These are phyloP conservation scores for Aphaenogaster floridana DNA, from an alignment of 1,140 invertebrate species.

Conservation along the genomic window DNA sequence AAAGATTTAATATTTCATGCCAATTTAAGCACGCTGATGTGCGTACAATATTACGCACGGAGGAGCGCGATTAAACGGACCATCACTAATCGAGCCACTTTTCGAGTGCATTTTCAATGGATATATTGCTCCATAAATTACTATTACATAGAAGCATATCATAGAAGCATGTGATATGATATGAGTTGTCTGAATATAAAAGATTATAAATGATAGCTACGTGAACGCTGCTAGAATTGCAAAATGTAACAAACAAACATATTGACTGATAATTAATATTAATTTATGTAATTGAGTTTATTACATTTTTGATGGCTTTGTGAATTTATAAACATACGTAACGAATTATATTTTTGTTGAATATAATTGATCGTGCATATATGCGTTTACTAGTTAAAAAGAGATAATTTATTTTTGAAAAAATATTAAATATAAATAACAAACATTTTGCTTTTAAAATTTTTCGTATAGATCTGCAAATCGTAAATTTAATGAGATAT, in stretches of 20 bases:
- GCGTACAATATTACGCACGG: slow-evolving; percentile 41
- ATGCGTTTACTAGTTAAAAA: neutral
- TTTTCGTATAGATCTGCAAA: neutral
- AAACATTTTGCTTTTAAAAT: neutral
- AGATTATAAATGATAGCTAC: slow-evolving; percentile 5
- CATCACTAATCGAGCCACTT: slow-evolving; percentile 52
- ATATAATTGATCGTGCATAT: neutral
- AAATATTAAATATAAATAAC: neutral
- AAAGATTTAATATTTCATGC: slow-evolving; percentile 61
- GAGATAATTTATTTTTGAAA: neutral
- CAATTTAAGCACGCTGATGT: slow-evolving; percentile 55
- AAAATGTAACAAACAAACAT: neutral
- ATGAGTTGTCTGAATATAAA: slow-evolving; percentile 25
- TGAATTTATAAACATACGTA: neutral
- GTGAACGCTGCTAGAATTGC: neutral
- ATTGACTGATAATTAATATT: slow-evolving; percentile 16
- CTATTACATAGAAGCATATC: slow-evolving; percentile 5
- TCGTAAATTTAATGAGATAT: slow-evolving; percentile 21
- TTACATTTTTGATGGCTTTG: neutral
- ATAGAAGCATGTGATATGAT: slow-evolving; percentile 16
- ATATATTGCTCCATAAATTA: slow-evolving; percentile 48
- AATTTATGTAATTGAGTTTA: slow-evolving; percentile 14
- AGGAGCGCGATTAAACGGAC: slow-evolving; percentile 43
- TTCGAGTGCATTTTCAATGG: slow-evolving; percentile 54
- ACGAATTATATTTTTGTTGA: neutral